Percentiles rank a stretch among this genome's conserved stretches.
These are phyloP conservation scores for Epizoanthus illoricatus DNA, from an alignment of 92 coral and sea anemone species.

Conservation along the genomic window DNA sequence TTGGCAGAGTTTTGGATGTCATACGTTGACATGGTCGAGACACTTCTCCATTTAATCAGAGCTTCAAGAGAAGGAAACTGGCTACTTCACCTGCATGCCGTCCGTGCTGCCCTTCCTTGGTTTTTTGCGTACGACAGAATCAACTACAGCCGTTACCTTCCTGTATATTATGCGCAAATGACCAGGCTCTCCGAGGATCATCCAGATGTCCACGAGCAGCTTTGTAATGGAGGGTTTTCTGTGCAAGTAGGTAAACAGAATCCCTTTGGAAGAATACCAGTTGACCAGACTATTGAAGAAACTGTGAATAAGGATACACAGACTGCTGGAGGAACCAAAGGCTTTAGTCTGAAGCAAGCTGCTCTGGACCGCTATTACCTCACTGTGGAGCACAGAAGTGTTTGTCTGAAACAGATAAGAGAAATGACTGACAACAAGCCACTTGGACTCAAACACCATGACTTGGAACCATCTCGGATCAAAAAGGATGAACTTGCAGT, in stretches of 20 bases:
- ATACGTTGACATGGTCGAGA: conserved; percentile 52
- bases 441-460: conserved; percentile 42
- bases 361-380: conserved; percentile 30
- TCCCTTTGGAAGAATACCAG: conserved; percentile 55
- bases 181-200: conserved; percentile 49
- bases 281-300: conserved; percentile 56
- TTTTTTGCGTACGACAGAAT: conserved; percentile 52
- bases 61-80: conserved; percentile 58
- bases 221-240: conserved; percentile 46
- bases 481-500: conserved; percentile 47
- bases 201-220: conserved; percentile 33
- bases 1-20: conserved; percentile 56
- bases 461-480: conserved; percentile 45
- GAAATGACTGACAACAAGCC: conserved; percentile 51
- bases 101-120: conserved; percentile 50
- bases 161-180: conserved; percentile 55
- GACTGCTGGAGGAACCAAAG: conserved; percentile 51
- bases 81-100: conserved; percentile 46
- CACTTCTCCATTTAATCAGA: conserved; percentile 46
- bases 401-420: conserved; percentile 46
- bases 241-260: conserved; percentile 45
- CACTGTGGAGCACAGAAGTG: conserved; percentile 43
- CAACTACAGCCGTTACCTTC: conserved; percentile 51
- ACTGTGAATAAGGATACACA: conserved; percentile 45
- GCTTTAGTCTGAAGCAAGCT: conserved; percentile 49